Evolutionary conservation across 2,113 vertebrate genomes (phyloP), one percentile per base, ranked within the genome.

Genomic region (Bucco capensis): DNA sequence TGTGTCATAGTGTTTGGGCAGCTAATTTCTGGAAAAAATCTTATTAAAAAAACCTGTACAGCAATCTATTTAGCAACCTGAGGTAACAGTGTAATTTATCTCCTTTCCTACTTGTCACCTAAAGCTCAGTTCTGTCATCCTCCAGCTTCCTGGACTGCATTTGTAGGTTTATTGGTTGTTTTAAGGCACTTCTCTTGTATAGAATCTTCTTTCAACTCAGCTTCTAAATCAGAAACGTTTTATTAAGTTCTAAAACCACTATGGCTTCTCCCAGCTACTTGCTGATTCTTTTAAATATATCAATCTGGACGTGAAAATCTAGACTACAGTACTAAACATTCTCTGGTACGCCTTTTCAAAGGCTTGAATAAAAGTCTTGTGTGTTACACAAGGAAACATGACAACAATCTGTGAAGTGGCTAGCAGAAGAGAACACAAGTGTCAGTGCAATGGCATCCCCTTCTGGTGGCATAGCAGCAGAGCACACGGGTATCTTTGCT

Each of bases 381-480:
- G 18, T 44, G 11, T 57, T 60, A 21, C 17, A 19, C 5, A 15
- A 2, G 10, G 31, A 49, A 76, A 46, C 28, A 3, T 3, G 5
- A 31, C 13, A 8, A 2, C 27, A n/a, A 44, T 9, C 27, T 5
- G 9, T 1, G 31, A 60, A 67, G n/a, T 22, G 8, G 2, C 11
- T 16, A 15, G 24, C 24, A 14, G 70, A 27, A 11, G 3, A 27
- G 9, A 42, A 69, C 19, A 2, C 3, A 4, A 58, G 30, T 8
- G 35, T 86, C 80, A 70, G 56, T 60, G 31, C 56, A 14, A 7
- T 67, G 8, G 6, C 40, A 81, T 18, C 88, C 4, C 94, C 93
- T 92, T 92, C 95, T 94, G 76, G 65, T 78, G 92, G 92, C 72
- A 54, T 46, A 92, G 40, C 50, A 65, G 64, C 64, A 65, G 44